A percentile compares a stretch with the other conserved stretches of the same genome.
These are phyloP conservation scores for Euthynnus affinis DNA, from an alignment of 2,797 vertebrate genomes.

Conservation along the genomic window DNA sequence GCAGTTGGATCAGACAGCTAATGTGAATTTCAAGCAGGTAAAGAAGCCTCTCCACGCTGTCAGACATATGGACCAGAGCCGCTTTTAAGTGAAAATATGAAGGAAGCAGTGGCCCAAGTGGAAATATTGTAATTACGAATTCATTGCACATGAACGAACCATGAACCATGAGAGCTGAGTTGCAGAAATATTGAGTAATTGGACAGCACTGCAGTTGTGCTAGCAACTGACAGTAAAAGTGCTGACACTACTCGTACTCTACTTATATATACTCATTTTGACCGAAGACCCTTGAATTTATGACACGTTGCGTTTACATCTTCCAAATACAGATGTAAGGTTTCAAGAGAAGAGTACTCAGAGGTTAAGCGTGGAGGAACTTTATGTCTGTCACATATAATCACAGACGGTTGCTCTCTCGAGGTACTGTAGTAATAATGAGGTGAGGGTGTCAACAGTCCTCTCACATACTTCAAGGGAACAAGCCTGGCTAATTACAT, in stretches of 20 bases:
- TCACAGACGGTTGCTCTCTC: slow-evolving; percentile 14
- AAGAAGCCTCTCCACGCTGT: slow-evolving; percentile 30
- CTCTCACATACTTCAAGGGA: slow-evolving; percentile 12
- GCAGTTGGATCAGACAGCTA: slow-evolving; percentile 24
- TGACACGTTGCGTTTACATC: slow-evolving; percentile 26
- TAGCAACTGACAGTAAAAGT: slow-evolving; percentile 36
- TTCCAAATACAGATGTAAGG: slow-evolving; percentile 9
- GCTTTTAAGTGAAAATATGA: slow-evolving; percentile 48
- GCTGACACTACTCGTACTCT: slow-evolving; percentile 29
- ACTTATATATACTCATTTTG: slow-evolving; percentile 25
- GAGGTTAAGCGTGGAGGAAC: background rate
- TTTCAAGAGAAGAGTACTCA: slow-evolving; percentile 18
- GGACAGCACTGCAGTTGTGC: slow-evolving; percentile 28
- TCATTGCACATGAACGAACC: slow-evolving; percentile 51
- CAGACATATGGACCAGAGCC: slow-evolving; percentile 30
- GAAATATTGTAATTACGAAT: slow-evolving; percentile 54
- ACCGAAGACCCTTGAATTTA: slow-evolving; percentile 25
- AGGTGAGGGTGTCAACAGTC: slow-evolving; percentile 25
- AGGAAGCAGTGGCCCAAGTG: slow-evolving; percentile 33
- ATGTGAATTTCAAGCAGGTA: slow-evolving; percentile 59
- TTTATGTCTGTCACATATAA: background rate
- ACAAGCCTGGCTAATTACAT: slow-evolving; percentile 28
- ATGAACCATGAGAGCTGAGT: slow-evolving; percentile 50
- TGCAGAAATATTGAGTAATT: slow-evolving; percentile 49
- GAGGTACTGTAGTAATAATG: slow-evolving; percentile 20